A percentile compares a stretch with the other conserved stretches of the same genome.
These are phyloP conservation scores for Pseudomugil gertrudae DNA, from an alignment of 2,797 vertebrate species.

Conservation along the genomic window DNA sequence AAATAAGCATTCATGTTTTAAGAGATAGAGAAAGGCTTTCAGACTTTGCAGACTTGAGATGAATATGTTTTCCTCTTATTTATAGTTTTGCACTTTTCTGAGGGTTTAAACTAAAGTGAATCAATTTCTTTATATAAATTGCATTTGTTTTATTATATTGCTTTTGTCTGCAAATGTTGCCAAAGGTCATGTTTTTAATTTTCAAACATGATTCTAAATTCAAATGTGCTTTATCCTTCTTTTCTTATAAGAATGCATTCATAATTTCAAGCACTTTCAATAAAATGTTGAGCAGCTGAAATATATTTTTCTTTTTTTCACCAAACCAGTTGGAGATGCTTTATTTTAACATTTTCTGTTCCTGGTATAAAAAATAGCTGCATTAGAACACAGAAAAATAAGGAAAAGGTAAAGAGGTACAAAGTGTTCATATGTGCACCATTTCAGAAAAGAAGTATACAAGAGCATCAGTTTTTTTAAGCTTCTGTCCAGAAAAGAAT, in stretches of 20 bases:
- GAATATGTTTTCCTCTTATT: slow-evolving; percentile 21
- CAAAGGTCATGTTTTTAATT: background rate
- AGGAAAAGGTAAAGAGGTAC: slow-evolving; percentile 45
- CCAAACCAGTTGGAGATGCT: slow-evolving; percentile 11
- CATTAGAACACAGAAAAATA: slow-evolving; percentile 36
- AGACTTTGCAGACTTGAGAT: too few species aligned
- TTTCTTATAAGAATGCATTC: background rate
- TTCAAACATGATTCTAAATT: background rate
- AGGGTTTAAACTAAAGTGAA: background rate
- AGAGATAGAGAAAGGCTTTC: slow-evolving; percentile 23
- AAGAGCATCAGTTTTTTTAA: too few species aligned
- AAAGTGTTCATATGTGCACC: slow-evolving; percentile 50
- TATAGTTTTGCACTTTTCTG: background rate
- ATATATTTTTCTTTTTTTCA: slow-evolving; percentile 11
- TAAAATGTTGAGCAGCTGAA: background rate
- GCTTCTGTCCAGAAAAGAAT: too few species aligned
- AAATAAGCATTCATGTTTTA: slow-evolving; percentile 39
- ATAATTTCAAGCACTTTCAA: slow-evolving; percentile 4
- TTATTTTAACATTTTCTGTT: slow-evolving; percentile 30
- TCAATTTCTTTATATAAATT: background rate
- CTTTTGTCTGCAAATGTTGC: background rate
- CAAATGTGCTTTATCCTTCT: background rate
- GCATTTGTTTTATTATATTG: background rate
- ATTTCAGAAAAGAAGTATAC: slow-evolving; percentile 52
- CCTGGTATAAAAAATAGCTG: slow-evolving; percentile 35